These are phyloP conservation scores for Pegoplata infirma DNA, from an alignment of 2,888 invertebrate species.

Conservation along the genomic window DNA sequence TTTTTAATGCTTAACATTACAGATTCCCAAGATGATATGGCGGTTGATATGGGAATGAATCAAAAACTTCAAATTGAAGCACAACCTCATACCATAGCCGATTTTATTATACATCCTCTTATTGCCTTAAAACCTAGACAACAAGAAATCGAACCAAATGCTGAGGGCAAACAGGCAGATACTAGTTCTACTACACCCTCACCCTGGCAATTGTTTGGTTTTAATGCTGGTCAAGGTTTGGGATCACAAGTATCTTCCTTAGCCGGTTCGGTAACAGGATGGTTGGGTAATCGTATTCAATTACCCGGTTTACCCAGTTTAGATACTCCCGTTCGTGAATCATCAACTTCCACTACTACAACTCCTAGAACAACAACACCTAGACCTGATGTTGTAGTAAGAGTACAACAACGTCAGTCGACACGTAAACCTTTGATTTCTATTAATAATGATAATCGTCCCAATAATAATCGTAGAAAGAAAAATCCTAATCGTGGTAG, in stretches of 20 bases:
- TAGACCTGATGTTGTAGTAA: conserved; percentile 72
- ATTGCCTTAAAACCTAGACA: conserved; percentile 72
- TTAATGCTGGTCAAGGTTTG: conserved; percentile 71
- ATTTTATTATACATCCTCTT: conserved; percentile 72
- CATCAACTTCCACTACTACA: conserved; percentile 50
- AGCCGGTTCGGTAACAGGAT: conserved; percentile 73
- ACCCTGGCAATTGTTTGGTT: conserved; percentile 70
- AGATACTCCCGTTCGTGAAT: conserved; percentile 70
- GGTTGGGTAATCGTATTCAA: conserved; percentile 73
- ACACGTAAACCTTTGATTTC: conserved; percentile 65
- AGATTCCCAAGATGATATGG: not conserved
- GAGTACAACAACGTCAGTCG: conserved; percentile 68
- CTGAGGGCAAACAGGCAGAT: conserved; percentile 55
- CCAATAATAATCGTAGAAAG: conserved; percentile 13
- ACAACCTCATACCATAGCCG: conserved; percentile 72
- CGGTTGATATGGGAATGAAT: not conserved
- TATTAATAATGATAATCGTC: conserved; percentile 53
- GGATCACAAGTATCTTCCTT: conserved; percentile 68
- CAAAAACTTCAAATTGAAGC: conserved; percentile 64
- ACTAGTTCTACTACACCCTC: conserved; percentile 51
- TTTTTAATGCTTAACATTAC: not conserved
- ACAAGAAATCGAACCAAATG: conserved; percentile 63
- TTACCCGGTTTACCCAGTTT: conserved; percentile 69
- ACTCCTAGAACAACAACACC: conserved; percentile 67
- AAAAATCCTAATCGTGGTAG: conserved; percentile 66